Conservation (phyloP, 2,888 invertebrate genomes). For the Steinernema hermaphroditum region DNA sequence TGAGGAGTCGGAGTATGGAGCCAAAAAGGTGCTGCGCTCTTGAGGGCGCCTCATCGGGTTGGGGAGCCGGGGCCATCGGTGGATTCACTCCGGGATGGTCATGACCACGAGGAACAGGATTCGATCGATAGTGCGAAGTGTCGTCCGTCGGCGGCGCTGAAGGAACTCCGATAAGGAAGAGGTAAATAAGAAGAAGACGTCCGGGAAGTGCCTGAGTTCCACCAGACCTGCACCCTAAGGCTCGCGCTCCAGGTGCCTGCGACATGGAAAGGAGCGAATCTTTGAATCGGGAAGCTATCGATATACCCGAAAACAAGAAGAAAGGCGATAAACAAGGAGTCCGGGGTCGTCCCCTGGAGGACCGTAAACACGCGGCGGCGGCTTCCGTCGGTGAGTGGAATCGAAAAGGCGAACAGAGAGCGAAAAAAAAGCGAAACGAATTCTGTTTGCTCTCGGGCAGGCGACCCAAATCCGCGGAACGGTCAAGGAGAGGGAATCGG, state of each 20-base stretch:
- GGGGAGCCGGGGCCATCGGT: constrained; percentile 4
- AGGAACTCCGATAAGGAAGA: not conserved
- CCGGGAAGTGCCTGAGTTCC: not conserved
- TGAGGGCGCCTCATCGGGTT: not conserved
- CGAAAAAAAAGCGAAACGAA: not conserved
- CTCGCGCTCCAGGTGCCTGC: too few relatives aligned
- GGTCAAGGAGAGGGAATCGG: not conserved
- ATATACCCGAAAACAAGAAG: too few relatives aligned
- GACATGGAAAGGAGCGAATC: too few relatives aligned
- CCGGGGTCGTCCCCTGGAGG: not conserved
- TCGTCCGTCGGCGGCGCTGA: not conserved
- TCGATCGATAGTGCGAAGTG: constrained; percentile 7
- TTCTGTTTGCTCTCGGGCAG: not conserved
- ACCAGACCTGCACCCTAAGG: too few relatives aligned
- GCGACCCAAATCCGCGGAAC: constrained; percentile 11
- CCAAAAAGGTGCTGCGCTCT: not conserved
- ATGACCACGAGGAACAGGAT: not conserved
- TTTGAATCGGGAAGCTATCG: too few relatives aligned
- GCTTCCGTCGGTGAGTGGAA: too few relatives aligned
- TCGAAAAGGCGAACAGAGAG: not conserved
- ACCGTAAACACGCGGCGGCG: not conserved
- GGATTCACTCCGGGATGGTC: not conserved
- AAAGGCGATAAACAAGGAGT: too few relatives aligned
- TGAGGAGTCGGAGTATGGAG: not conserved
- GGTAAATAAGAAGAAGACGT: not conserved